Evolutionary conservation across 2,888 invertebrate species (phyloP).

Genomic region (Cloeon dipterum): DNA sequence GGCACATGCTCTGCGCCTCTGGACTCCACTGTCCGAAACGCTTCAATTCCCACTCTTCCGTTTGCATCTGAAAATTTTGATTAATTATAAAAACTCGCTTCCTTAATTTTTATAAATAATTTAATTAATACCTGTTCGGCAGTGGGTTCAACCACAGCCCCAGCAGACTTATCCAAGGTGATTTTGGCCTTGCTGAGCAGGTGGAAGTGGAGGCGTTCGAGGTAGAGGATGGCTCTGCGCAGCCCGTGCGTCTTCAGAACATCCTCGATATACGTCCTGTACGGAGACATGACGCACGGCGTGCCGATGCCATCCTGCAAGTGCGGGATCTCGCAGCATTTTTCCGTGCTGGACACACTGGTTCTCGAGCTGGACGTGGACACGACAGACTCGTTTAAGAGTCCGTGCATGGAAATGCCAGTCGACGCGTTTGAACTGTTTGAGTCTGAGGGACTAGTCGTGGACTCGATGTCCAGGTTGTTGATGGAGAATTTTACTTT

Average conservation of each 20-base stretch:
- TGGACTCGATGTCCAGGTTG: too few relatives aligned
- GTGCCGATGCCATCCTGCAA: not conserved
- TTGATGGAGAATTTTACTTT: too few relatives aligned
- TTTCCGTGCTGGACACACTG: too few relatives aligned
- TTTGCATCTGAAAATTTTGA: too few relatives aligned
- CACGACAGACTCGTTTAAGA: not conserved
- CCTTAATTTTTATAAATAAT: too few relatives aligned
- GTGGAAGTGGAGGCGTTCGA: slow-evolving; percentile 45
- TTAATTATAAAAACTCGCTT: too few relatives aligned
- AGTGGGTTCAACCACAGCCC: not conserved
- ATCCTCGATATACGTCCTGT: slow-evolving; percentile 60
- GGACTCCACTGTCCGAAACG: slow-evolving; percentile 56
- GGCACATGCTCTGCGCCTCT: slow-evolving; percentile 46
- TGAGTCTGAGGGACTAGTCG: slow-evolving; percentile 25
- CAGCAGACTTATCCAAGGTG: slow-evolving; percentile 36
- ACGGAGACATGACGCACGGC: slow-evolving; percentile 8
- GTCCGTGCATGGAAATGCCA: not conserved
- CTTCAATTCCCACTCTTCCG: slow-evolving; percentile 25
- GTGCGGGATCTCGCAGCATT: too few relatives aligned
- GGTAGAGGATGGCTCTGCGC: slow-evolving; percentile 53
- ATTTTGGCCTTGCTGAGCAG: slow-evolving; percentile 45
- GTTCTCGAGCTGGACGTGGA: not conserved
- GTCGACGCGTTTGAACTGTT: slow-evolving; percentile 15
- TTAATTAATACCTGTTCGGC: too few relatives aligned
- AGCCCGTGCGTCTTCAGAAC: slow-evolving; percentile 71